Conservation (phyloP, 2,797 vertebrate species). For the Chaenodraco wilsoni region DNA sequence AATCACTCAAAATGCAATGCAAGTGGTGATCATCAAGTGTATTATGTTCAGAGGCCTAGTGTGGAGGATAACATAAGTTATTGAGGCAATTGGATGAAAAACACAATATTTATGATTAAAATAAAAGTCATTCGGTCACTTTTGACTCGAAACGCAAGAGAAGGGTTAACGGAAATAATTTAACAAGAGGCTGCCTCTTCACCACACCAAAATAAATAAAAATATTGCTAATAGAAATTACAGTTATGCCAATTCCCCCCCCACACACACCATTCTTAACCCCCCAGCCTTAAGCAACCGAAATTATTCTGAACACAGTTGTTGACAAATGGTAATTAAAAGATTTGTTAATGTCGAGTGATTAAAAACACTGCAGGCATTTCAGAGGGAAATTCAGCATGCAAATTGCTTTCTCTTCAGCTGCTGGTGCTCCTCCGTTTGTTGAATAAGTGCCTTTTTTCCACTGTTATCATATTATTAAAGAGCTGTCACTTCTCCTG, state of each 20-base stretch:
- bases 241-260: slow-evolving; percentile 35
- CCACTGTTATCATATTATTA: slow-evolving; percentile 79
- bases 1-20: too few relatives aligned
- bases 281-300: slow-evolving; percentile 61
- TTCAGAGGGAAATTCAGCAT: slow-evolving; percentile 80
- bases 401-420: slow-evolving; percentile 79
- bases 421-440: slow-evolving; percentile 67
- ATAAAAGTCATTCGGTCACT: too few relatives aligned
- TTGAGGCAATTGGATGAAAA: too few relatives aligned
- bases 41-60: too few relatives aligned
- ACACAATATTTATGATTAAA: too few relatives aligned
- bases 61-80: too few relatives aligned
- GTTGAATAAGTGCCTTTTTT: slow-evolving; percentile 63
- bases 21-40: too few relatives aligned
- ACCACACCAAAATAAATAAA: slow-evolving; percentile 49
- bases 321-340: slow-evolving; percentile 86
- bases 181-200: slow-evolving; percentile 38
- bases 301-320: slow-evolving; percentile 78
- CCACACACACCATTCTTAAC: slow-evolving; percentile 45
- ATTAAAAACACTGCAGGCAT: slow-evolving; percentile 83
- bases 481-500: slow-evolving; percentile 79
- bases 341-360: slow-evolving; percentile 83
- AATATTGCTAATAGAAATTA: slow-evolving; percentile 66
- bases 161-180: slow-evolving; percentile 26
- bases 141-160: too few relatives aligned